These are phyloP conservation scores for Sphaerophoria rueppellii DNA, from an alignment of 2,888 invertebrate genomes.

Conservation along the genomic window DNA sequence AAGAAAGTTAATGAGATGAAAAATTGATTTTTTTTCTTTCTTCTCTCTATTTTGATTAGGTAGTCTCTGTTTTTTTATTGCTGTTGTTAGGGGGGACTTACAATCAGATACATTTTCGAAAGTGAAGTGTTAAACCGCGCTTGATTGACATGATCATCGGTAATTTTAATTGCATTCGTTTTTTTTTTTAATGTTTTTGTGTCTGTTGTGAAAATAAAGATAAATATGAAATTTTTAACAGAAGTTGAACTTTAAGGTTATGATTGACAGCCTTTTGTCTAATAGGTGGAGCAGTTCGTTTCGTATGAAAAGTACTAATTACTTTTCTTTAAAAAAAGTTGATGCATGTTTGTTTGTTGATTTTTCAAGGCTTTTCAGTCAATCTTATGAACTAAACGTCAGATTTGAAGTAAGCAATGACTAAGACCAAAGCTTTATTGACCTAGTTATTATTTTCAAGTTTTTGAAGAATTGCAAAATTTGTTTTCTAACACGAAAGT, in stretches of 20 bases:
- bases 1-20: constrained; percentile 64
- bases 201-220: background rate
- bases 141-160: constrained; percentile 68
- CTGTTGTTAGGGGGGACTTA: background rate
- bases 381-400: too few relatives aligned
- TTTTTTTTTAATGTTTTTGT: constrained; percentile 8
- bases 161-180: constrained; percentile 53
- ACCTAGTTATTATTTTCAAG: too few relatives aligned
- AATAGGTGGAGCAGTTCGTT: constrained; percentile 5
- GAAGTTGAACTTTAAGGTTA: constrained; percentile 29
- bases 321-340: background rate
- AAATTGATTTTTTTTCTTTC: constrained; percentile 58
- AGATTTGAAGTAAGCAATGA: too few relatives aligned
- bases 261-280: constrained; percentile 20
- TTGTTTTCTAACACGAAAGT: too few relatives aligned
- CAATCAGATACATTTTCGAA: constrained; percentile 45
- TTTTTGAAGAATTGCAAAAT: too few relatives aligned
- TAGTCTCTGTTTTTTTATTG: background rate
- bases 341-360: background rate
- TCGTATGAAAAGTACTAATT: background rate
- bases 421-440: too few relatives aligned
- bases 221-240: constrained; percentile 14
- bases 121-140: constrained; percentile 63
- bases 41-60: background rate
- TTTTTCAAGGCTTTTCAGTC: background rate